Evolutionary conservation across 2,797 vertebrate genomes (phyloP).

Genomic region (Pelodytes ibericus): DNA sequence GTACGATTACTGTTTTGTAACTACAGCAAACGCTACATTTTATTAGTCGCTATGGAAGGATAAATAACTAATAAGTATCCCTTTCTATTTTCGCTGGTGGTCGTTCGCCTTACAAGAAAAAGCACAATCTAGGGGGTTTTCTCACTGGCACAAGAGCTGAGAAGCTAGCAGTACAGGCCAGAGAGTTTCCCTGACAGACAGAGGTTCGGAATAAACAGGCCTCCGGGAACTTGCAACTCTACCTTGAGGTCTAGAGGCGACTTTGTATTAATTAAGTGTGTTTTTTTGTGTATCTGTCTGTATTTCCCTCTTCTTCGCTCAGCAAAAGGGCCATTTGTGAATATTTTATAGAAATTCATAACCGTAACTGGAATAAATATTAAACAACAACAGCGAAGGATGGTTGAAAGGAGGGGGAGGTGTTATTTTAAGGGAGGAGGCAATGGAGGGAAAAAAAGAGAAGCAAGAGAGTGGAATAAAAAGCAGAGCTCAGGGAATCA

Average conservation of each 20-base stretch:
- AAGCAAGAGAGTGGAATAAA: constrained; percentile 51
- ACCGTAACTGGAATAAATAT: constrained; percentile 54
- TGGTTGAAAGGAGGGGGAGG: constrained; percentile 7
- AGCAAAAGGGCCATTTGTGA: constrained; percentile 32
- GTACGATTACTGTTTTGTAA: constrained; percentile 45
- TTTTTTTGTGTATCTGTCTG: constrained; percentile 45
- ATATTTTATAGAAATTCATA: constrained; percentile 57
- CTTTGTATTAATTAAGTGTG: constrained; percentile 54
- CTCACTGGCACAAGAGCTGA: constrained; percentile 8
- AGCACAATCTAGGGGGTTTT: neutral
- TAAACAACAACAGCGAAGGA: constrained; percentile 47
- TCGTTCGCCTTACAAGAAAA: constrained; percentile 13
- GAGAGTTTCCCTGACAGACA: constrained; percentile 28
- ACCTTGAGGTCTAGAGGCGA: constrained; percentile 41
- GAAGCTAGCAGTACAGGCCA: constrained; percentile 23
- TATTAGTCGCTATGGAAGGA: constrained; percentile 36
- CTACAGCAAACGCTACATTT: constrained; percentile 40
- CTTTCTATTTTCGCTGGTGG: constrained; percentile 17
- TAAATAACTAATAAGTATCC: constrained; percentile 41
- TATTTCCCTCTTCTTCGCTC: constrained; percentile 28
- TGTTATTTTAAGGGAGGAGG: constrained; percentile 15
- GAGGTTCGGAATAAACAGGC: constrained; percentile 24
- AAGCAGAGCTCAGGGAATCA: constrained; percentile 53
- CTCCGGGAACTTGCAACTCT: constrained; percentile 24
- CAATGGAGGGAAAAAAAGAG: constrained; percentile 40